A percentile compares a stretch with the other conserved stretches of the same genome.
These are phyloP conservation scores for Crotalus viridis DNA, from an alignment of 2,113 vertebrate species.

Conservation along the genomic window DNA sequence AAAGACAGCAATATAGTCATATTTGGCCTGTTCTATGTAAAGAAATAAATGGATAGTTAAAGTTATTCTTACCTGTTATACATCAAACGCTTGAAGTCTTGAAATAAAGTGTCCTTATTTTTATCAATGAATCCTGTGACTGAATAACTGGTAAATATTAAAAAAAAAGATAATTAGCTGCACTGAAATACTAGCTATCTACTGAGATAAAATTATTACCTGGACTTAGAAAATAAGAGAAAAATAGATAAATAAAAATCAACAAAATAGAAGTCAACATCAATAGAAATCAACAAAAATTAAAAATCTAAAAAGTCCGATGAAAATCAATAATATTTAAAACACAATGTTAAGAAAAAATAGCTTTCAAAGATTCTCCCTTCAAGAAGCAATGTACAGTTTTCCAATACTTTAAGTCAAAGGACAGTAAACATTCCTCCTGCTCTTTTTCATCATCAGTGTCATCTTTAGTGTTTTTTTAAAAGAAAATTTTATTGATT, in stretches of 20 bases:
- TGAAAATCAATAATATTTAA: neutral
- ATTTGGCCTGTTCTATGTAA: neutral
- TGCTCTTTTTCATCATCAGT: neutral
- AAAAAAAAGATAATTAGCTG: neutral
- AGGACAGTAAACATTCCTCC: neutral
- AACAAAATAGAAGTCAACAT: neutral
- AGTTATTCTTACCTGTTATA: slow-evolving; percentile 89
- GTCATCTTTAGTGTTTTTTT: neutral
- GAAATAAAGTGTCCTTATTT: slow-evolving; percentile 98
- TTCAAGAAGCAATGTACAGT: neutral
- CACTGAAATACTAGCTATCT: slow-evolving; percentile 2
- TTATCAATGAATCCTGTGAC: slow-evolving; percentile 96
- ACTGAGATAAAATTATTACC: neutral
- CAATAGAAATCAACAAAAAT: neutral
- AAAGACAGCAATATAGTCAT: neutral
- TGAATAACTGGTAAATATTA: slow-evolving; percentile 79
- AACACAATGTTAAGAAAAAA: neutral
- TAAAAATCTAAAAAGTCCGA: neutral
- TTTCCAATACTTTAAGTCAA: neutral
- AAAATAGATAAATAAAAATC: neutral
- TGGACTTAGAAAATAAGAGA: neutral
- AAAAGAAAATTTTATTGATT: too few relatives aligned
- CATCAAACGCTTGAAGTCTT: slow-evolving; percentile 97
- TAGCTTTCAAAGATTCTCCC: neutral
- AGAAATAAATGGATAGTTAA: neutral